These are phyloP conservation scores for Leptinotarsa haldemani DNA, from an alignment of 2,888 invertebrate species.

Conservation along the genomic window DNA sequence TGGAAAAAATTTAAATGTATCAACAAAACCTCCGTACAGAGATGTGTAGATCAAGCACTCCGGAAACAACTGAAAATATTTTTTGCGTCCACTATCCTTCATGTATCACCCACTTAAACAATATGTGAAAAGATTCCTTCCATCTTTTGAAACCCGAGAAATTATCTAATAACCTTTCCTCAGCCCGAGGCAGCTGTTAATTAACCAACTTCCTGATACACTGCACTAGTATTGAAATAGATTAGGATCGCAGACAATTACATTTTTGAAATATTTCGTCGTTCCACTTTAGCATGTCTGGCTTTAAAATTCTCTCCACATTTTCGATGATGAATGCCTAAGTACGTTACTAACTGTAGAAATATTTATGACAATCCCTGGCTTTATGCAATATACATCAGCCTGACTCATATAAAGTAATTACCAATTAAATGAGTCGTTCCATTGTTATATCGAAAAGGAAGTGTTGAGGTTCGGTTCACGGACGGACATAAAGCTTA, in stretches of 20 bases:
- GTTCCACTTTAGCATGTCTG: conserved; percentile 13
- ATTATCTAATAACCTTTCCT: neutral
- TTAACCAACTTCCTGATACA: conserved; percentile 1
- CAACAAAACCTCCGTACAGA: too few species aligned
- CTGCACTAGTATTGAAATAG: neutral
- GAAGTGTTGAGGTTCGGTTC: conserved; percentile 8
- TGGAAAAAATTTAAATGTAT: too few species aligned
- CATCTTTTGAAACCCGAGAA: neutral
- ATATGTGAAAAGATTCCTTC: too few species aligned
- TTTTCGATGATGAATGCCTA: neutral
- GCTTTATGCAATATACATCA: conserved; percentile 7
- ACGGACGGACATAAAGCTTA: neutral
- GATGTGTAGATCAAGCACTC: too few species aligned
- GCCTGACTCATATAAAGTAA: conserved; percentile 19
- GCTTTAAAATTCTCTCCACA: conserved; percentile 2
- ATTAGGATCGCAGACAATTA: conserved; percentile 15
- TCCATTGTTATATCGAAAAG: conserved; percentile 10
- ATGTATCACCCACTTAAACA: too few species aligned
- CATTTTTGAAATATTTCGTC: conserved; percentile 16
- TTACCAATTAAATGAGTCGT: conserved; percentile 6
- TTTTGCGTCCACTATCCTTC: too few species aligned
- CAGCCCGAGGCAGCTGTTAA: neutral
- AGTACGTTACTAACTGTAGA: conserved; percentile 3
- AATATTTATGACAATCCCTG: conserved; percentile 16
- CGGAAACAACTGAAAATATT: too few species aligned